These are phyloP conservation scores for Jacana jacana DNA, from an alignment of 2,113 vertebrate species.

Conservation along the genomic window DNA sequence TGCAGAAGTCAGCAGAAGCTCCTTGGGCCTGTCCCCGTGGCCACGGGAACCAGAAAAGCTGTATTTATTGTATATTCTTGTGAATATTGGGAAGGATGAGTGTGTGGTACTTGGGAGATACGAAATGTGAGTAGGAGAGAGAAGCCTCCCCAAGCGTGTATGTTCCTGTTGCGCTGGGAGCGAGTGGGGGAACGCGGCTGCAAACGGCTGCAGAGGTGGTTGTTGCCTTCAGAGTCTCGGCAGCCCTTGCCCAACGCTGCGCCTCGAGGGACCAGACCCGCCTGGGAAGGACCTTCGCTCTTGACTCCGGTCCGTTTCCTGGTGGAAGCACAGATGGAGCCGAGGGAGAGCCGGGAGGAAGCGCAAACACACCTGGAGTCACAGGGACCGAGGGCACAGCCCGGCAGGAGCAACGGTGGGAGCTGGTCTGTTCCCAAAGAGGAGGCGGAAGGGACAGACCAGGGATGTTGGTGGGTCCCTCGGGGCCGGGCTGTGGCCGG, in stretches of 20 bases:
- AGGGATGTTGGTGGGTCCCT: not conserved
- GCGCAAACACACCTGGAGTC: not conserved
- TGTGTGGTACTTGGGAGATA: not conserved
- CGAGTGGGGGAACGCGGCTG: not conserved
- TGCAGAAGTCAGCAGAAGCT: accelerated
- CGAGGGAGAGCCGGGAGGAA: not conserved
- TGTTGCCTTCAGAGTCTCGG: not conserved
- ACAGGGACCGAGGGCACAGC: not conserved
- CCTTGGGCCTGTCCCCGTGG: not conserved
- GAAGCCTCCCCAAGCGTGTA: not conserved
- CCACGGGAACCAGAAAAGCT: not conserved
- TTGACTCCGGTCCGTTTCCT: not conserved
- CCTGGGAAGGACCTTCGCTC: not conserved
- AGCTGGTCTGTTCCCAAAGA: accelerated
- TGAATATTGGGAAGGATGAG: constrained; percentile 61
- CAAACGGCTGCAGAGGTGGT: not conserved
- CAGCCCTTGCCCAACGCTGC: too few species aligned
- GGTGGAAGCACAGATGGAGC: constrained; percentile 31
- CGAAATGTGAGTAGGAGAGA: not conserved
- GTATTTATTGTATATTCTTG: constrained; percentile 74
- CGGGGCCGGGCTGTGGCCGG: too few species aligned
- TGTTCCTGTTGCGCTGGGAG: not conserved
- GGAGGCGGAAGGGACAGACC: accelerated
- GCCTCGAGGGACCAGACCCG: not conserved
- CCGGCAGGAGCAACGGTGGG: accelerated